Evolutionary conservation across 2,797 vertebrate genomes (phyloP).

Genomic region (Cottoperca gobio): DNA sequence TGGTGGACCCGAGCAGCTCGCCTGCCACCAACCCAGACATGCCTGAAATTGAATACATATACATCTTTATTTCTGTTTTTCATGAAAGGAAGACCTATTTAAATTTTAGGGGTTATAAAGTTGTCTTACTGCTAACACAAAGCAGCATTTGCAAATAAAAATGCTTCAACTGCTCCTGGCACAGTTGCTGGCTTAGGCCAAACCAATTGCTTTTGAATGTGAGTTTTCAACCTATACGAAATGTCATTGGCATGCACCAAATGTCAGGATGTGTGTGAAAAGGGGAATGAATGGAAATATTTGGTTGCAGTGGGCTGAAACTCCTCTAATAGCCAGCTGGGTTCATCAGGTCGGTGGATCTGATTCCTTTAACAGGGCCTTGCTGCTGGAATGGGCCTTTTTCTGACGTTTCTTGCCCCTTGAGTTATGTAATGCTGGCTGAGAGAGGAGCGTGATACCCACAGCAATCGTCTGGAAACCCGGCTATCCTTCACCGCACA

Average conservation of each 20-base stretch:
- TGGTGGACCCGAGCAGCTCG: slow-evolving; percentile 28
- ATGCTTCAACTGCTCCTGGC: neutral
- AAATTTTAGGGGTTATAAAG: slow-evolving; percentile 15
- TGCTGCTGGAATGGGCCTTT: slow-evolving; percentile 60
- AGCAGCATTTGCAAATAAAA: slow-evolving; percentile 49
- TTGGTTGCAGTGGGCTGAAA: slow-evolving; percentile 52
- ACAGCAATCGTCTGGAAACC: slow-evolving; percentile 41
- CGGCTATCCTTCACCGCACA: slow-evolving; percentile 21
- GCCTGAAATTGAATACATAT: slow-evolving; percentile 58
- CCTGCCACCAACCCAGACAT: slow-evolving; percentile 29
- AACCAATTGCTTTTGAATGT: slow-evolving; percentile 41
- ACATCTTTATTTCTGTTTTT: slow-evolving; percentile 35
- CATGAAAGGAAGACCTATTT: slow-evolving; percentile 14
- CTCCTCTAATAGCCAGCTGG: slow-evolving; percentile 63
- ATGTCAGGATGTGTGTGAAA: slow-evolving; percentile 62
- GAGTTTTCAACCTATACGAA: slow-evolving; percentile 54
- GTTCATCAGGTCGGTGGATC: slow-evolving; percentile 70
- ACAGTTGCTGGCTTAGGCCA: slow-evolving; percentile 22
- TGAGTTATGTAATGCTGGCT: slow-evolving; percentile 69
- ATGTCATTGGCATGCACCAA: slow-evolving; percentile 50
- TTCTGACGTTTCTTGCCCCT: slow-evolving; percentile 55
- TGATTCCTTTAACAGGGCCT: slow-evolving; percentile 79
- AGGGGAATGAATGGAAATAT: slow-evolving; percentile 73
- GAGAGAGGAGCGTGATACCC: slow-evolving; percentile 61
- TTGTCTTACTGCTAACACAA: slow-evolving; percentile 56